Evolutionary conservation across 2,888 invertebrate genomes (phyloP).

Genomic region (Cataglyphis albicans): DNA sequence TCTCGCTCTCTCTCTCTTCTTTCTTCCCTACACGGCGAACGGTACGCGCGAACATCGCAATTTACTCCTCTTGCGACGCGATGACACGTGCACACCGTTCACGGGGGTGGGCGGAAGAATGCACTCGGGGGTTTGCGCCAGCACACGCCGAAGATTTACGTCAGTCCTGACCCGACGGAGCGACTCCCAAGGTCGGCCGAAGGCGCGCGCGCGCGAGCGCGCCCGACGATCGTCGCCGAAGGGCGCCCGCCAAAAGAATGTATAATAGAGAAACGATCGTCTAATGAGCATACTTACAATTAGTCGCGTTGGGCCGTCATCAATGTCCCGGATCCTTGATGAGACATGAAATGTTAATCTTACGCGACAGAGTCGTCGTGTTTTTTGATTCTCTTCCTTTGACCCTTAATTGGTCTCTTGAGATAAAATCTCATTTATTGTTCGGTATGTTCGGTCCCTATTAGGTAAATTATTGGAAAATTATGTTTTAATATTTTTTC

Average conservation of each 20-base stretch:
- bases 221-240: constrained; percentile 43
- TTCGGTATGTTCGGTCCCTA: not conserved
- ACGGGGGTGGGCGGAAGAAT: constrained; percentile 72
- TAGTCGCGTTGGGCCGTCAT: constrained; percentile 2
- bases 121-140: constrained; percentile 68
- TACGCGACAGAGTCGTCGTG: constrained; percentile 9
- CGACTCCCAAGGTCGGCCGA: constrained; percentile 45
- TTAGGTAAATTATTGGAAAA: constrained; percentile 1
- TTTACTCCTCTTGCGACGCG: constrained; percentile 60
- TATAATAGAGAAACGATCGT: constrained; percentile 19
- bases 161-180: constrained; percentile 70
- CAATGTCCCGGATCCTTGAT: not conserved
- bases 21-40: constrained; percentile 8
- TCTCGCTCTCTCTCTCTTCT: constrained; percentile 23
- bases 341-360: constrained; percentile 17
- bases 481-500: not conserved
- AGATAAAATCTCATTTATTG: constrained; percentile 24
- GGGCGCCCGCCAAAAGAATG: constrained; percentile 47
- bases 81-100: constrained; percentile 70
- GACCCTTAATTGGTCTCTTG: constrained; percentile 6
- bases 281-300: constrained; percentile 30
- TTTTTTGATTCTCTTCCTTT: not conserved
- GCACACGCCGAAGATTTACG: constrained; percentile 64
- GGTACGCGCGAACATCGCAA: constrained; percentile 53
- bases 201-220: constrained; percentile 34